Evolutionary conservation across 2,888 invertebrate genomes (phyloP).

Genomic region (Microctonus aethiopoides): DNA sequence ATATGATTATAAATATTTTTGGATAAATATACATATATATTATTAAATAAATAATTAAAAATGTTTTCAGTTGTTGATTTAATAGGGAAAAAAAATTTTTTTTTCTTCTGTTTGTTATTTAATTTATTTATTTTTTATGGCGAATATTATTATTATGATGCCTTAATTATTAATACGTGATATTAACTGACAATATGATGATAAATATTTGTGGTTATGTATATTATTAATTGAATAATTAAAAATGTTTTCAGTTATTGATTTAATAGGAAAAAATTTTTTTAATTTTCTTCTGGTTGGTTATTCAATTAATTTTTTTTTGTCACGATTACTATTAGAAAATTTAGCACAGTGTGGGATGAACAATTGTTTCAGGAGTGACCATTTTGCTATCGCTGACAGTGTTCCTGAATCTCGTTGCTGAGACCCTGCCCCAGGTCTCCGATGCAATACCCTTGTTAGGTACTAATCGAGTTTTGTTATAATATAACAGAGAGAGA

Average conservation of each 20-base stretch:
- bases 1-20: no score
- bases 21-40: no score
- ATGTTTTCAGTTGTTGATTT: no score
- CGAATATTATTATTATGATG: no score
- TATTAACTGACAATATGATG: no score
- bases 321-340: constrained; percentile 42
- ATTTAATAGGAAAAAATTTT: constrained; percentile 22
- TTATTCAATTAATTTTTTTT: not conserved
- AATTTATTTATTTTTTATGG: not conserved
- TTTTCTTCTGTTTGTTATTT: not conserved
- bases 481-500: constrained; percentile 25
- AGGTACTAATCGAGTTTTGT: constrained; percentile 78
- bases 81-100: constrained; percentile 21
- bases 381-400: constrained; percentile 99
- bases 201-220: no score
- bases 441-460: constrained; percentile 99
- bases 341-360: constrained; percentile 57
- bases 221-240: no score
- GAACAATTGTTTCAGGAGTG: constrained; percentile 87
- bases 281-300: not conserved
- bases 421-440: constrained; percentile 99
- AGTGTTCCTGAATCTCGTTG: constrained; percentile 99
- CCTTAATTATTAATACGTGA: no score
- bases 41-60: no score
- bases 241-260: no score